A percentile compares a stretch with the other conserved stretches of the same genome.
Conservation (phyloP, 2,113 vertebrate genomes). For the Clarias gariepinus region DNA sequence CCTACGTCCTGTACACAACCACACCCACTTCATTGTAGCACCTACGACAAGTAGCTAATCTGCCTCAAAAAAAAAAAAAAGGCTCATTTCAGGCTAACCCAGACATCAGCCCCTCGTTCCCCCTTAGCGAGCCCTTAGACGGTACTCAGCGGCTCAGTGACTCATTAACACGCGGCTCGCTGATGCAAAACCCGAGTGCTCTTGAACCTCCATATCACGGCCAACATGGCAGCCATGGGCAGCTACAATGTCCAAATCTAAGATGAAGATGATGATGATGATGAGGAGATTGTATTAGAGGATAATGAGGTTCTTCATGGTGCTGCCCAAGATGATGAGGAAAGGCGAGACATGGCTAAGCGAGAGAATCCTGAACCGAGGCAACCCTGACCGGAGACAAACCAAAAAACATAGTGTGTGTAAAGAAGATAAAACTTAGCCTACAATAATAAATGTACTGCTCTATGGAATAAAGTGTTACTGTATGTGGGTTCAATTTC, state of each 20-base stretch:
- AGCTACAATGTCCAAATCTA: not conserved
- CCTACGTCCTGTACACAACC: not conserved
- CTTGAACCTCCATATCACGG: not conserved
- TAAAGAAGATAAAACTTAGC: no score
- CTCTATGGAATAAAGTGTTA: not conserved
- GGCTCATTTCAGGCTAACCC: not conserved
- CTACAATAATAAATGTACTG: not conserved
- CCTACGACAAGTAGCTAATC: not conserved
- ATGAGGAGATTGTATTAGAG: constrained; percentile 42
- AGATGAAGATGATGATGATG: constrained; percentile 7
- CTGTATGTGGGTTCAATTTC: no score
- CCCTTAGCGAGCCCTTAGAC: not conserved
- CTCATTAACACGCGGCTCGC: not conserved
- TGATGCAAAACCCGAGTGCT: not conserved
- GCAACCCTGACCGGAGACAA: no score
- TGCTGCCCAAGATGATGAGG: constrained; percentile 23
- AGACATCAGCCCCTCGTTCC: not conserved
- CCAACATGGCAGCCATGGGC: not conserved
- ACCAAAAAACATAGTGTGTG: not conserved
- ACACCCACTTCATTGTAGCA: not conserved
- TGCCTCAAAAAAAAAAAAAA: not conserved
- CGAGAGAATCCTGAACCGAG: constrained; percentile 51
- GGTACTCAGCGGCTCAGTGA: not conserved
- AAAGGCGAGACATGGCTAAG: constrained; percentile 60
- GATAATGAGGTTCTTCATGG: constrained; percentile 44